A percentile compares a stretch with the other conserved stretches of the same genome.
These are phyloP conservation scores for Phthorimaea operculella DNA, from an alignment of 1,140 invertebrate genomes.

Conservation along the genomic window DNA sequence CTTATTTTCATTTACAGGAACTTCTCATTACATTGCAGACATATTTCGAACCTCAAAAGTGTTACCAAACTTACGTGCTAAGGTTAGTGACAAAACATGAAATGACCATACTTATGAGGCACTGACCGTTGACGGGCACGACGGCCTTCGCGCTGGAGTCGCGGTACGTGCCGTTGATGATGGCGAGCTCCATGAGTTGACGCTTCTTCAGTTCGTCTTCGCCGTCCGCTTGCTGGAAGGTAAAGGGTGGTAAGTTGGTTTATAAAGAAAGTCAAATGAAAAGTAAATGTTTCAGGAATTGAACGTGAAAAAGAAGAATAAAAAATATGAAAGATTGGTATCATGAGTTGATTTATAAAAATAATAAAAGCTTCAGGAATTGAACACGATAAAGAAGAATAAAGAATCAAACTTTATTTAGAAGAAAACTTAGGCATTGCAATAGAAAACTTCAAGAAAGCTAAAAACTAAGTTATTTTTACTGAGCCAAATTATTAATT, in stretches of 20 bases:
- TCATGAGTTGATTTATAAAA: too few species aligned
- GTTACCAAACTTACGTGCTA: not conserved
- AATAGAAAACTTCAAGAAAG: too few species aligned
- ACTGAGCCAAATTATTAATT: too few species aligned
- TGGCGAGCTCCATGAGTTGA: conserved; percentile 99
- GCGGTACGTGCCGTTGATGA: conserved; percentile 99
- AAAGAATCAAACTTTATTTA: too few species aligned
- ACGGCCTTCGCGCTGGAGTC: conserved; percentile 91
- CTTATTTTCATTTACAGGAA: too few species aligned
- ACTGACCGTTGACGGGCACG: conserved; percentile 72
- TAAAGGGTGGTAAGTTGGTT: conserved; percentile 1
- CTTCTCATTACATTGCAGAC: too few species aligned
- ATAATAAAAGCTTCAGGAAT: too few species aligned
- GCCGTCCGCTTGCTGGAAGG: conserved; percentile 92
- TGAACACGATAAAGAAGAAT: too few species aligned
- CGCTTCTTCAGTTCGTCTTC: conserved; percentile 99
- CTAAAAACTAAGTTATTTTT: too few species aligned
- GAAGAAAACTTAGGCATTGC: too few species aligned
- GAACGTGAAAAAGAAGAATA: conserved; percentile 20
- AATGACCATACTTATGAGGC: conserved; percentile 64
- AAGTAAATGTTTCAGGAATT: conserved; percentile 15
- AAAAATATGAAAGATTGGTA: too few species aligned
- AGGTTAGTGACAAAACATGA: conserved; percentile 64
- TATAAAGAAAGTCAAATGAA: conserved; percentile 14
- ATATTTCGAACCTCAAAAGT: not conserved